phyloP scores from a whole-genome alignment of 2,113 vertebrate genomes.

The Eulemur rufifrons region DNA sequence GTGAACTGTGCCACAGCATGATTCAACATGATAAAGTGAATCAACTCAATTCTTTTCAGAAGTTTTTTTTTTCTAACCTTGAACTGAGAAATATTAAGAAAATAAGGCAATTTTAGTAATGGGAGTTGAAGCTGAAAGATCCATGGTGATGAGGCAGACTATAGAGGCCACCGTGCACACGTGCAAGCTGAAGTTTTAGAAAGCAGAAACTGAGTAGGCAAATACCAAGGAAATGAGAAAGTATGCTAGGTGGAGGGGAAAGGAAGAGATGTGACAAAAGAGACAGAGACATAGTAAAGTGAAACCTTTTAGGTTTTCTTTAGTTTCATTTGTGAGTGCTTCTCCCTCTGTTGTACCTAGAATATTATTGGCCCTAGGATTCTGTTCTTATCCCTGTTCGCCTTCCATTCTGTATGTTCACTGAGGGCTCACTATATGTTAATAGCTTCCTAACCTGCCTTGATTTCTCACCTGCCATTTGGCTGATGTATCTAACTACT shows the following conservation, averaged over 20 bases:
- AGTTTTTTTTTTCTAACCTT: not conserved
- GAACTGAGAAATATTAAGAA: not conserved
- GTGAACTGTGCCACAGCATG: not conserved
- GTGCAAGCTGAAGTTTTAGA: not conserved
- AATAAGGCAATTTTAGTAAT: not conserved
- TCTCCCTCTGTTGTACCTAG: not conserved
- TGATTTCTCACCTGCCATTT: not conserved
- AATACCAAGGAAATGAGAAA: not conserved
- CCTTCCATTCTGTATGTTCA: not conserved
- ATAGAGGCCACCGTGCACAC: not conserved
- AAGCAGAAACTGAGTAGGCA: not conserved
- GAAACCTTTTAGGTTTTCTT: not conserved
- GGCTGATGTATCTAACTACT: not conserved
- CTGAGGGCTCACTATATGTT: not conserved
- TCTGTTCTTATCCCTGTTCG: not conserved
- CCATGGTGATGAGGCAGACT: not conserved
- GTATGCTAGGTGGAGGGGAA: not conserved
- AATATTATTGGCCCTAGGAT: not conserved
- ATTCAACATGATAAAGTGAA: not conserved
- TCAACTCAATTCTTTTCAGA: not conserved
- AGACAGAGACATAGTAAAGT: not conserved
- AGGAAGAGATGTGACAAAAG: not conserved
- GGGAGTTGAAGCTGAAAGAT: not conserved
- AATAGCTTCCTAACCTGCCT: not conserved
- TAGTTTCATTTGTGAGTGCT: not conserved